Base-by-base conservation (phyloP, 2,797 vertebrate species). In the Synaphobranchus kaupii region DNA sequence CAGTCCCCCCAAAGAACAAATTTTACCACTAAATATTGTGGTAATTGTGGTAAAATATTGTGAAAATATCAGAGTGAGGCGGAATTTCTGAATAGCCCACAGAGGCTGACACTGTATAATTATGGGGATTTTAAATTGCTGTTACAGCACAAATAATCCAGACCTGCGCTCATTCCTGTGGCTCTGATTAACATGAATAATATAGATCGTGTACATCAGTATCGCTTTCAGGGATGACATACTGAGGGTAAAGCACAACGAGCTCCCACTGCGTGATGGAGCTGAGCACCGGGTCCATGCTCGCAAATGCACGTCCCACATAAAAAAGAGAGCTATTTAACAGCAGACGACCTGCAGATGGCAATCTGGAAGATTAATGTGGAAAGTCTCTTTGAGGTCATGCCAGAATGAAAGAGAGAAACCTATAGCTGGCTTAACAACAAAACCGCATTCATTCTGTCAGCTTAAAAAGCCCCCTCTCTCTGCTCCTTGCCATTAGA, bases 101-200 rank as follows among this genome's bases (percentile, higher is more conserved):
- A 90, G 89, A 93, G 91, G 93, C 92, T 90, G 66, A 85, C 87
- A 94, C 87, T 89, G 47, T 95, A 93, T 94, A 94, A 96, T 96
- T 95, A 95, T 91, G 88, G 90, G 88, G 89, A 91, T 92, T 89
- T 93, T 92, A 78, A 95, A 91, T 90, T 94, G 93, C 93, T 94
- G 92, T 91, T 90, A 92, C 93, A 95, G 94, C 93, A 94, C 91
- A 95, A 94, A 94, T 91, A 93, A 88, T 93, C 87, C 93, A 94
- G 89, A 90, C 91, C 91, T 88, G 25, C 83, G 89, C 88, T 89
- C 88, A 92, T 92, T 91, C 93, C 93, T 90, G 91, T 86, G 90
- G 91, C 89, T 89, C 90, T 89, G 89, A 88, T 84, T 90, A 39
- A 44, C 12, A 76, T 17, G 4, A 76, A 44, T 12, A 10, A 10